Evolutionary conservation across 2,888 invertebrate species (phyloP).

Genomic region (Pristionchus entomophagus): DNA sequence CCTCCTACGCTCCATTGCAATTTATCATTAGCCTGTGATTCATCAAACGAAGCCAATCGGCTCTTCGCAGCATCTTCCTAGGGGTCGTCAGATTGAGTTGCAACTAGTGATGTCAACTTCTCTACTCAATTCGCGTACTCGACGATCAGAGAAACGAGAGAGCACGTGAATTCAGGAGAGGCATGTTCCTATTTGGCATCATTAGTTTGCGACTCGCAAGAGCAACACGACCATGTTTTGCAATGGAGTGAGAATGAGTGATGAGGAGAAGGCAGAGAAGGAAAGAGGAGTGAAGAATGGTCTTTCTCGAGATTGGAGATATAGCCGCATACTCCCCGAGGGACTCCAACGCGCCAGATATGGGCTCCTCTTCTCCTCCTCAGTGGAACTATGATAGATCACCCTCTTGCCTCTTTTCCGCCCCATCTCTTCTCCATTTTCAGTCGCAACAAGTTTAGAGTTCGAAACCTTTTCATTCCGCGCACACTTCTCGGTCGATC

Average conservation of each 20-base stretch:
- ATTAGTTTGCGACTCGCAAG: neutral
- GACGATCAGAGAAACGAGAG: too few species aligned
- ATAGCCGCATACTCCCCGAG: constrained; percentile 34
- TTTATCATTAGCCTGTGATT: too few species aligned
- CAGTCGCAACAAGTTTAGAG: neutral
- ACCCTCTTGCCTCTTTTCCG: neutral
- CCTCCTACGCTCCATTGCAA: too few species aligned
- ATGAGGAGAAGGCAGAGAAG: neutral
- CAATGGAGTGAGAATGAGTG: constrained; percentile 6
- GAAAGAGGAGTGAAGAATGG: constrained; percentile 10
- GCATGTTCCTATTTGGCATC: too few species aligned
- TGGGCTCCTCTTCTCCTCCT: neutral
- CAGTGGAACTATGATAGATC: constrained; percentile 40
- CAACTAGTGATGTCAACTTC: too few species aligned
- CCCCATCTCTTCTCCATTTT: neutral
- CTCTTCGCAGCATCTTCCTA: neutral
- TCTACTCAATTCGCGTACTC: neutral
- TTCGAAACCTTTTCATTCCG: neutral
- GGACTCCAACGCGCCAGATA: constrained; percentile 23
- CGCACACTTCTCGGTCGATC: neutral
- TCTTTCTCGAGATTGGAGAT: constrained; percentile 34
- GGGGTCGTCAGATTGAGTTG: too few species aligned
- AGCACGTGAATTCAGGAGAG: too few species aligned
- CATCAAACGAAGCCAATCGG: neutral
- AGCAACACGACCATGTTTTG: neutral